Conservation (phyloP, 2,888 invertebrate species). For the Plebejus anna region DNA sequence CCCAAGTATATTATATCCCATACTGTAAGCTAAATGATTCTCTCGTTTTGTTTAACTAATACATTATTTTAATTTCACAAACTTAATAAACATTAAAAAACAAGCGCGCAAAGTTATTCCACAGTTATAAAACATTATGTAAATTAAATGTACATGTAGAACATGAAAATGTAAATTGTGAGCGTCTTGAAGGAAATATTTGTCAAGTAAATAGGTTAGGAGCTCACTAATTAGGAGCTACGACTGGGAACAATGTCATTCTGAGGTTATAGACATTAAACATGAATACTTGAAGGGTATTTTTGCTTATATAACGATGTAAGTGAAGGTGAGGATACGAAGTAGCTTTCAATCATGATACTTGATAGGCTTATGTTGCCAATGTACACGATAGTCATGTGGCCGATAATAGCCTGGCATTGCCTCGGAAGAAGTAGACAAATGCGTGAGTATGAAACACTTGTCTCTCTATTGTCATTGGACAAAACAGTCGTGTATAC, state of each 20-base stretch:
- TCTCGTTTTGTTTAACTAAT: background rate
- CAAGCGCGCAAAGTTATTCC: background rate
- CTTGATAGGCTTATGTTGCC: too few relatives aligned
- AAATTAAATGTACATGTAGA: conserved; percentile 9
- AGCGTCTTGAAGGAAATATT: conserved; percentile 10
- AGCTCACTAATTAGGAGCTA: background rate
- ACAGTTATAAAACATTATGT: conserved; percentile 7
- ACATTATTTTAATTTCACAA: background rate
- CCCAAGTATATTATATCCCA: background rate
- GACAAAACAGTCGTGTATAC: too few relatives aligned
- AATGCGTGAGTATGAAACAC: too few relatives aligned
- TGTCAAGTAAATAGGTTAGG: background rate
- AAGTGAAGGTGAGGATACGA: too few relatives aligned
- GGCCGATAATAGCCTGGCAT: too few relatives aligned
- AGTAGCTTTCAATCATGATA: too few relatives aligned
- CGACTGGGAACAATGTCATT: background rate
- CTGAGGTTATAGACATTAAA: background rate
- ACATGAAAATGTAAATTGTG: background rate
- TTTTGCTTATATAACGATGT: too few relatives aligned
- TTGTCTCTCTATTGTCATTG: too few relatives aligned
- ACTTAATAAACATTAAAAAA: background rate
- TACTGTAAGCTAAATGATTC: background rate
- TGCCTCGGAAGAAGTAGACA: too few relatives aligned
- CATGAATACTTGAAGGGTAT: background rate
- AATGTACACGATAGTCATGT: too few relatives aligned